Base-by-base conservation (phyloP, 2,888 invertebrate species). In the Agrochola lota region DNA sequence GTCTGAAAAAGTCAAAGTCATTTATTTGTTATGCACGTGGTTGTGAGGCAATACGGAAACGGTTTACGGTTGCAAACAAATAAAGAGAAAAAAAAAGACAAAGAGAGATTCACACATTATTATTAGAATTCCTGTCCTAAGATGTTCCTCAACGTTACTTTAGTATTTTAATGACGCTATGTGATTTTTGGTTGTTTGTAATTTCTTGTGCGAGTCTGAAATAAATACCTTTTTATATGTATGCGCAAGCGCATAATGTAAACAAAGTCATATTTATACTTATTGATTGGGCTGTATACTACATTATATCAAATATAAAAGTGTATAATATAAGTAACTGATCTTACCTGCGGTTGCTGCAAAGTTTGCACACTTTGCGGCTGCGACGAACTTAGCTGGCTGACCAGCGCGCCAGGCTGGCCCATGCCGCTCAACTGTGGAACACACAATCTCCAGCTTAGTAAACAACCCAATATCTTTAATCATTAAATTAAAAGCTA, bases 391-490 rank as follows among this genome's bases (percentile, higher is more conserved):
- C 88, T 94, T 46, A 96, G 80, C 77, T 95, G 96, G 0, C 95
- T 91, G 87, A 93, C 97, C 30, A 95, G 83, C 0, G 95, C 90
- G 3, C 97, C 97, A 2, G 96, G 93, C 76, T 96, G 96, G 3
- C 96, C 92, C 96, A 97, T 97, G 68, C 97, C 95, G 30, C 96
- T 92, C 68, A 97, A 86, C 95, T 97, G 90, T 85, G 89, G 23
- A 74, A 67, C 43, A 81, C 12, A 78, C 0, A 11, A 30, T 15
- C 15, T 55, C 43, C 23, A 69, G 15, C 5, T 85, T 26, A 83
- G 15, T 26, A 49, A 43, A 6, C 20, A 40, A 30, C 23, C 6
- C 67, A 35, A 23, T 17, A 15, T 35, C 17, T n/a, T 23, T 15
- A 11, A 70, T 11, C 17, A 84, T 62, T 57, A 11, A 71, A 85